phyloP scores from a whole-genome alignment of 2,113 vertebrate genomes.

The Chunga burmeisteri region DNA sequence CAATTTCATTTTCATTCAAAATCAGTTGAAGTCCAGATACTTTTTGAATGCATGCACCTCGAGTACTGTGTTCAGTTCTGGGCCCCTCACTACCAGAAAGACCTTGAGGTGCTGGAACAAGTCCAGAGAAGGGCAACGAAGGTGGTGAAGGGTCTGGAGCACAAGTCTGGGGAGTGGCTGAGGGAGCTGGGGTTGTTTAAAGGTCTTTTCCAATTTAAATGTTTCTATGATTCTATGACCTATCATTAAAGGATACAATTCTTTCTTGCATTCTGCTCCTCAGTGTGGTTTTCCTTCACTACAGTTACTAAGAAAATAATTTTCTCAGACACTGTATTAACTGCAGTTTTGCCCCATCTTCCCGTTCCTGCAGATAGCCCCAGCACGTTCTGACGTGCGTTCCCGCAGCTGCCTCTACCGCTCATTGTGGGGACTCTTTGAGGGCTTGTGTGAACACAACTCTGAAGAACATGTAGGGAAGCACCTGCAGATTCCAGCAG shows the following conservation, averaged over 20 bases:
- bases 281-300: not conserved
- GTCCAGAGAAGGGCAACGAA: no score
- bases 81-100: no score
- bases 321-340: not conserved
- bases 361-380: not conserved
- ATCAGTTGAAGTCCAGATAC: not conserved
- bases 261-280: not conserved
- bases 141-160: no score
- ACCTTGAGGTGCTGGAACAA: no score
- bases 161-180: no score
- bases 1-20: not conserved
- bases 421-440: fast-evolving
- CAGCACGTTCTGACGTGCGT: fast-evolving
- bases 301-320: not conserved
- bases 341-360: not conserved
- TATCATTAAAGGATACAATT: not conserved
- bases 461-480: not conserved
- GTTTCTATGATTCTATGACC: no score
- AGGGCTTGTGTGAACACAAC: not conserved
- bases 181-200: no score
- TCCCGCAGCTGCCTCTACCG: not conserved
- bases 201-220: no score
- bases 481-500: not conserved
- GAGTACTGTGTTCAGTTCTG: no score
- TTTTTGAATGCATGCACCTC: not conserved